Conservation (phyloP, 2,888 invertebrate species). For the Morinoia aosen region DNA sequence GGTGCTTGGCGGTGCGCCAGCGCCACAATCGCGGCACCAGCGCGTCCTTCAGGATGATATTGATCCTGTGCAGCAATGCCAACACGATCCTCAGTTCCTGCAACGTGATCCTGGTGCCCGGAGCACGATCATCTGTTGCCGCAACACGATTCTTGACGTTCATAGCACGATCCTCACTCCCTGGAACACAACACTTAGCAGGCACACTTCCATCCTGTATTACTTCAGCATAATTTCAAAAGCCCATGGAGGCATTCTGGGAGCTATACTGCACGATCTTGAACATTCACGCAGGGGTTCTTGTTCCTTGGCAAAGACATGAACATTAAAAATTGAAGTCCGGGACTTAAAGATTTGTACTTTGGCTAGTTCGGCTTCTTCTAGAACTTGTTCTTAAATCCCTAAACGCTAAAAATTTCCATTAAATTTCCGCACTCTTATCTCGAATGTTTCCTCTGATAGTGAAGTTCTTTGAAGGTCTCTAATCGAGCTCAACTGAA, state of each 20-base stretch:
- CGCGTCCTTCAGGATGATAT: background rate
- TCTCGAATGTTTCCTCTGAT: background rate
- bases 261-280: background rate
- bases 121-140: background rate
- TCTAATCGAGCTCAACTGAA: background rate
- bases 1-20: background rate
- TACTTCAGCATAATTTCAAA: background rate
- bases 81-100: constrained; percentile 12
- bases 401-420: background rate
- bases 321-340: background rate
- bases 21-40: background rate
- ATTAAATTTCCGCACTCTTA: background rate
- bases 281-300: background rate
- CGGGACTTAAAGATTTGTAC: background rate
- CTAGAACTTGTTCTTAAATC: background rate
- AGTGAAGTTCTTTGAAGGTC: background rate
- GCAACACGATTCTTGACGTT: background rate
- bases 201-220: background rate
- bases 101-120: background rate
- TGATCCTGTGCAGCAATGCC: constrained; percentile 17
- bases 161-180: background rate
- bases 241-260: background rate
- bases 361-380: background rate
- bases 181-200: background rate
- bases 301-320: background rate